A percentile compares a stretch with the other conserved stretches of the same genome.
These are phyloP conservation scores for Terrapene triunguis DNA, from an alignment of 2,113 vertebrate species.

Conservation along the genomic window DNA sequence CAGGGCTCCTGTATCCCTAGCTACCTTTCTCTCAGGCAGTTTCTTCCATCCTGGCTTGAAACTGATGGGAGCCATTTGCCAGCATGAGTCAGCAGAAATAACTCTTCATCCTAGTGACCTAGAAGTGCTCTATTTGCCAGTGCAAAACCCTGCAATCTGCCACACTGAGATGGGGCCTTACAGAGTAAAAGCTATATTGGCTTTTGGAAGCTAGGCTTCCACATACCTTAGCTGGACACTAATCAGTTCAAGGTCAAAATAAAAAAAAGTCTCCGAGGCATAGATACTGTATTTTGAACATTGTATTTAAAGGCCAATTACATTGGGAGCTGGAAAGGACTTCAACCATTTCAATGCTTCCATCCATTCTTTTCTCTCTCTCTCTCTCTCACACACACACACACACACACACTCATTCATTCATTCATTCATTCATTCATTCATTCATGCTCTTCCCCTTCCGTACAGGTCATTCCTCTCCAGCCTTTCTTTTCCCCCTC, in stretches of 20 bases:
- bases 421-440: too few species aligned
- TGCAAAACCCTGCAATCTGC: background rate
- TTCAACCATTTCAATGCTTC: background rate
- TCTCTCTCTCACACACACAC: background rate
- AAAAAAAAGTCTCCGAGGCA: constrained; percentile 3
- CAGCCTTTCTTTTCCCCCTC: constrained; percentile 19
- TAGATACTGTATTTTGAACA: constrained; percentile 36
- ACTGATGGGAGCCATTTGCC: background rate
- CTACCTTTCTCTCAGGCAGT: background rate
- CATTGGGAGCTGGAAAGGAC: constrained; percentile 27
- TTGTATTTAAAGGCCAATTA: background rate
- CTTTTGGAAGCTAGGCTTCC: background rate
- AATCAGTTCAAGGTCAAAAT: constrained; percentile 18
- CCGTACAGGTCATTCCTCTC: background rate
- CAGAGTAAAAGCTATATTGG: background rate
- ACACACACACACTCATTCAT: too few species aligned
- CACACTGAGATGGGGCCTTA: background rate
- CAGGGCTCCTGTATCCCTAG: background rate
- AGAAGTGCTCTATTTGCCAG: background rate
- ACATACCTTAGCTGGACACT: constrained; percentile 1
- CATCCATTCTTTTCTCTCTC: background rate
- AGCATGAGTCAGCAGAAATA: accelerated
- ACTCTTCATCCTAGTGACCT: accelerated
- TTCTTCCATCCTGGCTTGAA: background rate
- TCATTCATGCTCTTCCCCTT: background rate